These are phyloP conservation scores for Neodon shergylaensis DNA, from an alignment of 2,113 vertebrate genomes.

Conservation along the genomic window DNA sequence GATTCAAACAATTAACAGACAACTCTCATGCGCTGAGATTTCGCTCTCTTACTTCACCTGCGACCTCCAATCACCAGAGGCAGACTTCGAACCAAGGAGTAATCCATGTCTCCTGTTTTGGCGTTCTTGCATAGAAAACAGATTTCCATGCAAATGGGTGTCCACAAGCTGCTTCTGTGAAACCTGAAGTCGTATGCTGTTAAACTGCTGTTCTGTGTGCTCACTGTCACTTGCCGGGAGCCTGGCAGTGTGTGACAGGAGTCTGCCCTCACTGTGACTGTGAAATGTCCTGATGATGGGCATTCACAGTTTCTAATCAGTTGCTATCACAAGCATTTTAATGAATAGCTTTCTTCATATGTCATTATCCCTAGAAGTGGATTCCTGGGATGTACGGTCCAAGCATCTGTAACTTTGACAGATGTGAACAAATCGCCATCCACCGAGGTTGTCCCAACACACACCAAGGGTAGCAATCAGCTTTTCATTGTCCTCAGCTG, in stretches of 20 bases:
- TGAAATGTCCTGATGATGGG: not conserved
- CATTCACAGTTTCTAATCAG: not conserved
- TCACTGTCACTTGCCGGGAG: not conserved
- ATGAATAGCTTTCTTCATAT: not conserved
- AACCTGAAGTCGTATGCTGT: not conserved
- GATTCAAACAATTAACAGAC: not conserved
- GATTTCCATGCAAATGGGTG: not conserved
- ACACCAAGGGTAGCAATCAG: not conserved
- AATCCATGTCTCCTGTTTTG: not conserved
- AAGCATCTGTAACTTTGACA: not conserved
- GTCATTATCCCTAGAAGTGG: not conserved
- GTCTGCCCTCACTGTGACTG: not conserved
- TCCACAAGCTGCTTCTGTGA: not conserved
- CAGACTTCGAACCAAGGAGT: not conserved
- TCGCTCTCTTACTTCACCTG: not conserved
- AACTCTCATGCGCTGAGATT: not conserved
- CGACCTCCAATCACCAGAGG: not conserved
- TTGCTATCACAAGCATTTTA: not conserved
- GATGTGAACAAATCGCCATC: not conserved
- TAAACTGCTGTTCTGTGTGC: not conserved
- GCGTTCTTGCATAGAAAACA: conserved; percentile 3
- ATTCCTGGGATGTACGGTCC: not conserved
- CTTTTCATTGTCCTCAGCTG: not conserved
- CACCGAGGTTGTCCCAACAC: not conserved
- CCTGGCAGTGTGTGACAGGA: not conserved